Percentiles rank a stretch among this genome's conserved stretches.
Evolutionary conservation across 2,797 vertebrate species (phyloP).

Genomic region (Lemur catta): DNA sequence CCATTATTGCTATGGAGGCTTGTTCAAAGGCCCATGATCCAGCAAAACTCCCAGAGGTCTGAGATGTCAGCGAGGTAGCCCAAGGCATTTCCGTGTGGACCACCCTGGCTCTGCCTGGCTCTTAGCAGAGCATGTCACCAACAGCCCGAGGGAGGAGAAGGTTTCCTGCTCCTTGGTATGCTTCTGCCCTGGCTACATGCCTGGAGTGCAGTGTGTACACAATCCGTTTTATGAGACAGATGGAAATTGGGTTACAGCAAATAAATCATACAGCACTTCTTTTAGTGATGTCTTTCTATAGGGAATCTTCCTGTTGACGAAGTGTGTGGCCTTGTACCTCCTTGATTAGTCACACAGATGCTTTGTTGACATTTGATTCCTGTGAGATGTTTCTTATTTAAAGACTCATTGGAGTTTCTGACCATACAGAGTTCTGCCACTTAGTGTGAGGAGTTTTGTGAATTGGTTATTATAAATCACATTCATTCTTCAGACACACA

Average conservation of each 20-base stretch:
- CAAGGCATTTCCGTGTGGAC: not conserved
- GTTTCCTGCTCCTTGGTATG: not conserved
- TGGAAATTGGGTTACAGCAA: slow-evolving; percentile 65
- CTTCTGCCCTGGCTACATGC: slow-evolving; percentile 41
- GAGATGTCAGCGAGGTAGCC: not conserved
- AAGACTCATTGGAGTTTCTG: slow-evolving; percentile 37
- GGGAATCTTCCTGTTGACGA: slow-evolving; percentile 65
- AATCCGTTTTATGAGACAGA: slow-evolving; percentile 62
- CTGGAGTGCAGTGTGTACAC: slow-evolving; percentile 54
- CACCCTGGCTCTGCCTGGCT: not conserved
- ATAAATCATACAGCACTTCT: slow-evolving; percentile 66
- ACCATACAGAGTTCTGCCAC: not conserved
- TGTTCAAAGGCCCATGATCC: not conserved
- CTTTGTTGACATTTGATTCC: slow-evolving; percentile 53
- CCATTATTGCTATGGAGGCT: not conserved
- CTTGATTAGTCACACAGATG: slow-evolving; percentile 62
- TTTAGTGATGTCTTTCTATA: slow-evolving; percentile 41
- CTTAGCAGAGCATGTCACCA: slow-evolving; percentile 24
- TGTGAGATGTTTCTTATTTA: slow-evolving; percentile 52
- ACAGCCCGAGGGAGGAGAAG: not conserved
- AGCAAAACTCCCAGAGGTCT: not conserved
- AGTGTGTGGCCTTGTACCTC: slow-evolving; percentile 42
- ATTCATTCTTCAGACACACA: not conserved
- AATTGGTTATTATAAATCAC: not conserved
- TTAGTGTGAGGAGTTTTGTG: not conserved